Evolutionary conservation across 2,888 invertebrate species (phyloP).

Genomic region (Selenia dentaria): DNA sequence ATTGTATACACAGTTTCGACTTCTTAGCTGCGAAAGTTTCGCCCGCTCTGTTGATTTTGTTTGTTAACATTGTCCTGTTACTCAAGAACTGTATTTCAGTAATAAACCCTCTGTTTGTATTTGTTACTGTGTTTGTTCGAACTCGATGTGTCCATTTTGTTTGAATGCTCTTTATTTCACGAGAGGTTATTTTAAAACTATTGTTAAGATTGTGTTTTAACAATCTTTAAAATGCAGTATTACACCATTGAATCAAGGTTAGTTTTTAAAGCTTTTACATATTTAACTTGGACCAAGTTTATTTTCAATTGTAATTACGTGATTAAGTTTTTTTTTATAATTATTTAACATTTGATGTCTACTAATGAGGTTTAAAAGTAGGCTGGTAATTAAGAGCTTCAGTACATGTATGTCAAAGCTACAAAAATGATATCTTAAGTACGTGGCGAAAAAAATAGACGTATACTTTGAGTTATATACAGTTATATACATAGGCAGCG

Average conservation of each 20-base stretch:
- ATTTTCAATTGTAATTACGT: too few species aligned
- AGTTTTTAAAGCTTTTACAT: too few species aligned
- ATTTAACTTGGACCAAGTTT: too few species aligned
- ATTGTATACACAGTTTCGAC: conserved; percentile 74
- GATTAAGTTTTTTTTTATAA: too few species aligned
- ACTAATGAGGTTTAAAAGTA: too few species aligned
- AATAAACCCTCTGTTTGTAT: conserved; percentile 42
- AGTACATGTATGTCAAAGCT: too few species aligned
- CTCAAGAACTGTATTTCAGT: conserved; percentile 48
- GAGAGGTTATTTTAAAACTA: conserved; percentile 26
- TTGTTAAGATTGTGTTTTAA: conserved; percentile 25
- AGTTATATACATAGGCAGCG: conserved; percentile 65
- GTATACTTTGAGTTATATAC: conserved; percentile 62
- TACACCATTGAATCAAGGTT: too few species aligned
- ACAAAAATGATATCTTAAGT: too few species aligned
- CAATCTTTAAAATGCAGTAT: too few species aligned
- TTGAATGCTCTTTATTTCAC: conserved; percentile 23
- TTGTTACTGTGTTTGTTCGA: conserved; percentile 35
- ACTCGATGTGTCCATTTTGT: conserved; percentile 29
- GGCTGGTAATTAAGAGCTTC: too few species aligned
- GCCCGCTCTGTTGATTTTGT: conserved; percentile 72
- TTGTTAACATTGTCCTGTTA: conserved; percentile 67
- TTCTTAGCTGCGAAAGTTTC: conserved; percentile 75
- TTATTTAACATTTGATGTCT: too few species aligned
- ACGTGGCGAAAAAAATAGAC: too few species aligned